Evolutionary conservation across 2,888 invertebrate genomes (phyloP), one percentile per base, ranked within the genome.

Genomic region (Ecliptopera silaceata): DNA sequence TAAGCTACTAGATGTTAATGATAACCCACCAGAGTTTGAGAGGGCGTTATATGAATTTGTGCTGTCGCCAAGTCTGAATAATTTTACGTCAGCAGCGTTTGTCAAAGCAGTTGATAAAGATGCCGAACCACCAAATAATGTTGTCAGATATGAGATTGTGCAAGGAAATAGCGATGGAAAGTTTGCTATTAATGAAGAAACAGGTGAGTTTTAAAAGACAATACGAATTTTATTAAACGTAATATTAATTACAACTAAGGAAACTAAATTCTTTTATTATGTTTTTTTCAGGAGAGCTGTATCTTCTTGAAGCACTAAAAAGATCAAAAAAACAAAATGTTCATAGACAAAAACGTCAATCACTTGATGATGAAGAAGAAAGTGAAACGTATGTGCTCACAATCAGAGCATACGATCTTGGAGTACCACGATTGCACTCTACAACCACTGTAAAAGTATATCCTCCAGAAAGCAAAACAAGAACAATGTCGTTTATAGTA

Each of bases 21-120:
- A 98, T 86, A 95, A 97, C 86, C 92, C 94, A 52, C 98, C 98
- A 34, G 89, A 93, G 60, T 99, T 98, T 79, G 95, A 96, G 65
- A 95, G 94, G 77, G 89, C 93, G 44, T 87, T 94, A 10, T 97
- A 97, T 77, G 96, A 96, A 77, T 97, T 96, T 69, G 95, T 96
- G 65, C 83, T 98, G 58, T 94, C 95, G 43, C 91, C 94, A 5
- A 95, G 95, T 75, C 87, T 95, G 65, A 93, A 92, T 62, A 94
- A 95, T 70, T 96, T 97, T 72, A 96, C 96, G 3, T 93, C 94
- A 43, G 92, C 94, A 48, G 95, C 96, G n/a, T 92, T 95, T 69
- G 93, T 97, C 52, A 96, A 95, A 90, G 98, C 98, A 45, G 92
- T 93, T 59, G 97, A 98, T 82, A 94, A 93, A 73, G 97, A 98